Evolutionary conservation across 2,113 vertebrate species (phyloP).

Genomic region (Eublepharis macularius): DNA sequence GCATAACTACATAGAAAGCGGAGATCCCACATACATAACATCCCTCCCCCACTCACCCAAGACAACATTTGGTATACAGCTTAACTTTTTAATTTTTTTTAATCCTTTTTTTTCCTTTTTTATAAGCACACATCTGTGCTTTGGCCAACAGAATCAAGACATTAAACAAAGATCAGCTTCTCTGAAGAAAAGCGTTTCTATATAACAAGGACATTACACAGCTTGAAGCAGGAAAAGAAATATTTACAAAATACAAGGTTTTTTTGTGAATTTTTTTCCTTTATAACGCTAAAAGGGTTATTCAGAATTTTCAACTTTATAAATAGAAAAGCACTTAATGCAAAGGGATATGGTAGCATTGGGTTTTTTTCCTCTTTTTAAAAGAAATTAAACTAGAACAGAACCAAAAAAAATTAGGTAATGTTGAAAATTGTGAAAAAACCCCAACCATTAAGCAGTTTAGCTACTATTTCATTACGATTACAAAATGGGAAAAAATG

Average conservation of each 20-base stretch:
- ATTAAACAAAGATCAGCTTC: slow-evolving; percentile 81
- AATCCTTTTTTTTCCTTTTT: slow-evolving; percentile 66
- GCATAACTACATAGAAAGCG: too few species aligned
- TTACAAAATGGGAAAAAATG: slow-evolving; percentile 77
- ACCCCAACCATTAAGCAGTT: slow-evolving; percentile 82
- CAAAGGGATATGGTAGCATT: slow-evolving; percentile 76
- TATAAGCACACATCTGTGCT: slow-evolving; percentile 80
- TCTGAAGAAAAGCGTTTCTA: slow-evolving; percentile 85
- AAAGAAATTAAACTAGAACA: slow-evolving; percentile 79
- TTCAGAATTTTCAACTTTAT: slow-evolving; percentile 84
- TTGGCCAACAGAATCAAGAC: slow-evolving; percentile 84
- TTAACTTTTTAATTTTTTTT: slow-evolving; percentile 75
- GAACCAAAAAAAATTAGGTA: slow-evolving; percentile 74
- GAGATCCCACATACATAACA: neutral
- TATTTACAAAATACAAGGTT: slow-evolving; percentile 87
- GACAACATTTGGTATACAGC: slow-evolving; percentile 6
- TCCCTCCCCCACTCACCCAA: neutral
- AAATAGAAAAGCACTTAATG: slow-evolving; percentile 84
- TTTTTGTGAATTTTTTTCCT: slow-evolving; percentile 65
- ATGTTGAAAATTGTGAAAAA: slow-evolving; percentile 83
- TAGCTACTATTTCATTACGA: slow-evolving; percentile 80
- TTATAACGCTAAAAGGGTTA: slow-evolving; percentile 84
- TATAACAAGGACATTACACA: slow-evolving; percentile 84
- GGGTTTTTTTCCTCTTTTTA: slow-evolving; percentile 56
- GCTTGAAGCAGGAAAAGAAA: slow-evolving; percentile 83